Conservation (phyloP, 2,797 vertebrate species). For the Molossus molossus region DNA sequence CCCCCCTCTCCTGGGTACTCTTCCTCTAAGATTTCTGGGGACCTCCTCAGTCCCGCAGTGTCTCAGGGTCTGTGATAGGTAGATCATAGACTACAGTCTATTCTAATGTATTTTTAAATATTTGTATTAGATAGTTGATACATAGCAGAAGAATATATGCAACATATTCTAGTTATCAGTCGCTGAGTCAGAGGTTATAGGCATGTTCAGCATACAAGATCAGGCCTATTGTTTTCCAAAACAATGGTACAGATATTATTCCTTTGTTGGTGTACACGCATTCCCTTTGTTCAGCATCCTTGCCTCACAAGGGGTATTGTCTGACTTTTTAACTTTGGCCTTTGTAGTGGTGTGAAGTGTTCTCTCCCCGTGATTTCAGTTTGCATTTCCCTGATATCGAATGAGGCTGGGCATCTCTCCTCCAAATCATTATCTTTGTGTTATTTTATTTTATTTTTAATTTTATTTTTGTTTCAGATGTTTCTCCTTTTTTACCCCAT, state of each 20-base stretch:
- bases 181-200: neutral
- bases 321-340: neutral
- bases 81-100: neutral
- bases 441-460: neutral
- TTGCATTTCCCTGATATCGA: neutral
- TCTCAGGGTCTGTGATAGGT: neutral
- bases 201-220: neutral
- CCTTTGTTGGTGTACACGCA: neutral
- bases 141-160: neutral
- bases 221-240: neutral
- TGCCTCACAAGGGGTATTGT: neutral
- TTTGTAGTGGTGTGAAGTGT: neutral
- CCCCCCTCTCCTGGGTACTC: too few species aligned
- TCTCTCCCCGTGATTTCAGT: neutral
- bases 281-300: neutral
- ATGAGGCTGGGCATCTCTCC: neutral
- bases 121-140: constrained; percentile 13
- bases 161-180: neutral
- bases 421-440: neutral
- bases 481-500: too few species aligned
- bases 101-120: neutral
- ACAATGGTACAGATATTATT: neutral
- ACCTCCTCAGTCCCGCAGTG: neutral
- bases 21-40: neutral
- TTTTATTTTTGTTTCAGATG: too few species aligned